Conservation (phyloP, 1,140 invertebrate species). For the Drosophila subobscura region DNA sequence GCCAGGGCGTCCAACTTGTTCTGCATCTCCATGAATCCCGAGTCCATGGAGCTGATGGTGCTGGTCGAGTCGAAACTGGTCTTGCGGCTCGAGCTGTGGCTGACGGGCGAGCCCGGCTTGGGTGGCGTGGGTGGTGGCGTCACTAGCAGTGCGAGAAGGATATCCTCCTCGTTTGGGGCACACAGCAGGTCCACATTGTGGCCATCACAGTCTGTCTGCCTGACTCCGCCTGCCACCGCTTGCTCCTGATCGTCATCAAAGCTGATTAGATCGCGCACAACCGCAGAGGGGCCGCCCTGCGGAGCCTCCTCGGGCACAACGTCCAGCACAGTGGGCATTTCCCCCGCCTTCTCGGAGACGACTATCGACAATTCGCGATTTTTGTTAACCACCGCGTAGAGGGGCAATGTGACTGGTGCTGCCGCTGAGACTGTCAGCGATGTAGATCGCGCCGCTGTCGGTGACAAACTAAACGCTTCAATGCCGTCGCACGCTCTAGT, state of each 20-base stretch:
- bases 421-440: constrained; percentile 31
- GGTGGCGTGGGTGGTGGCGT: constrained; percentile 55
- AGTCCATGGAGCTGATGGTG: constrained; percentile 83
- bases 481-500: constrained; percentile 41
- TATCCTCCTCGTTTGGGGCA: constrained; percentile 59
- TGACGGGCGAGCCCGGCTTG: constrained; percentile 55
- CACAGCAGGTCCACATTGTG: constrained; percentile 62
- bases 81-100: constrained; percentile 79
- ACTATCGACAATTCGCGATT: constrained; percentile 48
- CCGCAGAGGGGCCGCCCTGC: constrained; percentile 19
- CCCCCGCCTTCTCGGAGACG: constrained; percentile 32
- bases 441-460: constrained; percentile 70
- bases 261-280: constrained; percentile 68
- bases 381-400: constrained; percentile 69
- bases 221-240: not conserved
- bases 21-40: constrained; percentile 83
- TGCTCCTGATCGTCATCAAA: constrained; percentile 68
- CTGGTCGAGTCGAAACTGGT: constrained; percentile 83
- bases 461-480: constrained; percentile 57
- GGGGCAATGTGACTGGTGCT: constrained; percentile 20
- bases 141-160: constrained; percentile 36
- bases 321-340: constrained; percentile 57
- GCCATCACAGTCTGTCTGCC: constrained; percentile 22
- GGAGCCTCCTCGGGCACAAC: constrained; percentile 59
- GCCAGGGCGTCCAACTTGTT: constrained; percentile 74